These are phyloP conservation scores for Stichopus chloronotus DNA, from an alignment of 35 echinoderm and acorn worm species.

Conservation along the genomic window DNA sequence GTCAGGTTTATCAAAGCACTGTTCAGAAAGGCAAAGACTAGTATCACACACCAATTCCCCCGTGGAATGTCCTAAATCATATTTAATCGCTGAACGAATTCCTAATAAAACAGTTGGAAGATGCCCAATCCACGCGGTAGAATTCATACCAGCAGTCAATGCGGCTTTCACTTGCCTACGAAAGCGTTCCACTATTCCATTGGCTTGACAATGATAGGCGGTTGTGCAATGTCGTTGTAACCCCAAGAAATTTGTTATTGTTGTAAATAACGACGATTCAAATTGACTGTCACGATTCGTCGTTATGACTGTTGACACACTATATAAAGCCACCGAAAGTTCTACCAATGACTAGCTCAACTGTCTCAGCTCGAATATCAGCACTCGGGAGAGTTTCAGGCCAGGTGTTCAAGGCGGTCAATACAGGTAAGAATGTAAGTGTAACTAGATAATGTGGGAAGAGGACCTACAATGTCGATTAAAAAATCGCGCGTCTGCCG, in stretches of 20 bases:
- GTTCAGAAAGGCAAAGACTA: slow-evolving; percentile 46
- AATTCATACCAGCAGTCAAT: not conserved
- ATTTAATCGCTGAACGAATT: not conserved
- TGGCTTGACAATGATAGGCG: slow-evolving; percentile 13
- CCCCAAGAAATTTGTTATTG: no score
- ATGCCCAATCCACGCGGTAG: not conserved
- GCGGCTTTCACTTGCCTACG: not conserved
- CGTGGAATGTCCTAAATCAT: not conserved
- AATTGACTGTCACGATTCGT: no score
- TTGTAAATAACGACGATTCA: no score
- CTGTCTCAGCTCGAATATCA: slow-evolving; percentile 47
- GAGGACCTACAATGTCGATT: slow-evolving; percentile 50
- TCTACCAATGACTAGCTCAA: slow-evolving; percentile 26
- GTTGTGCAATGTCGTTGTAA: not conserved
- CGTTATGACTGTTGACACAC: not conserved
- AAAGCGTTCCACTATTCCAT: not conserved
- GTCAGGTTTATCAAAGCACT: slow-evolving; percentile 6
- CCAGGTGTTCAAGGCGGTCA: slow-evolving; percentile 23
- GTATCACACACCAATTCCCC: slow-evolving; percentile 64
- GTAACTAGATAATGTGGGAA: slow-evolving; percentile 26
- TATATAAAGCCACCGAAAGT: slow-evolving; percentile 36
- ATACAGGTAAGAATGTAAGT: slow-evolving; percentile 44
- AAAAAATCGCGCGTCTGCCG: slow-evolving; percentile 11
- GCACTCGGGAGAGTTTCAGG: slow-evolving; percentile 40
- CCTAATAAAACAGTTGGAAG: not conserved